phyloP scores from a whole-genome alignment of 2,113 vertebrate genomes.

The Peromyscus leucopus region DNA sequence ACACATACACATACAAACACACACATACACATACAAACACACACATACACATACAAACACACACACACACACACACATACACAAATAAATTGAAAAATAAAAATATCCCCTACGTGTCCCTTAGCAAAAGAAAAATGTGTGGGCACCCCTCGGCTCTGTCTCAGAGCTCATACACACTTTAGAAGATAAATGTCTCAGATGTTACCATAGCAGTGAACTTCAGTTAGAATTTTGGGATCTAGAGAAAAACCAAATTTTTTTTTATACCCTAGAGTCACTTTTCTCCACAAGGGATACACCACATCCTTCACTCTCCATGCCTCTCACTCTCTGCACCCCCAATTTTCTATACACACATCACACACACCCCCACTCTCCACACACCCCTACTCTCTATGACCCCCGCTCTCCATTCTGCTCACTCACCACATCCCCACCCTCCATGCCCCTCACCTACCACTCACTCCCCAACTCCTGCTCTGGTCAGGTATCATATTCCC shows the following conservation, averaged over 20 bases:
- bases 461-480: neutral
- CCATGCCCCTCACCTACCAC: neutral
- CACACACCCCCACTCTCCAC: neutral
- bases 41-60: accelerated
- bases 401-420: neutral
- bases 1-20: neutral
- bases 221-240: neutral
- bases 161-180: neutral
- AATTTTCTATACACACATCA: neutral
- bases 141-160: neutral
- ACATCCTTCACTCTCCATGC: neutral
- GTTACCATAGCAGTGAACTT: neutral
- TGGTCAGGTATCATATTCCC: neutral
- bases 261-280: neutral
- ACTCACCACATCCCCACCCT: neutral
- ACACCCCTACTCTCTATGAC: too few relatives aligned
- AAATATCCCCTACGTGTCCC: neutral
- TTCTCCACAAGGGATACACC: neutral
- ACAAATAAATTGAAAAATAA: neutral
- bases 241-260: neutral
- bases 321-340: neutral
- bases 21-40: neutral
- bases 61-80: neutral
- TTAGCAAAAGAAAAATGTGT: neutral
- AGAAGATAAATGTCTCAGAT: neutral